Percentiles rank a stretch among this genome's conserved stretches.
phyloP scores from a whole-genome alignment of 2,888 invertebrate genomes.

The Apeira syringaria region DNA sequence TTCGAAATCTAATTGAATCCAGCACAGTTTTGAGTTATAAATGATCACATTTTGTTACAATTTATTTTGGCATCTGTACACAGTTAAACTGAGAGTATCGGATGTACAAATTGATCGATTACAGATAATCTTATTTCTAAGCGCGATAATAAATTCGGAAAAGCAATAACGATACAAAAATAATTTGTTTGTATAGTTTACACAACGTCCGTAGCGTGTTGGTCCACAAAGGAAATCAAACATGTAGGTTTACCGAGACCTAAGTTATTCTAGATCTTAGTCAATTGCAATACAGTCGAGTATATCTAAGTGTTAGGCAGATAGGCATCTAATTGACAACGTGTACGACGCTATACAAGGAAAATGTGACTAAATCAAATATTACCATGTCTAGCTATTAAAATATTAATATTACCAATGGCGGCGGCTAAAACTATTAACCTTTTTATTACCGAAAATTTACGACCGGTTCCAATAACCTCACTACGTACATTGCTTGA shows the following conservation, averaged over 20 bases:
- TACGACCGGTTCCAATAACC: too few species aligned
- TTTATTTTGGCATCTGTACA: constrained; percentile 48
- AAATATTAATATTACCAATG: too few species aligned
- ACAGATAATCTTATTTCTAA: constrained; percentile 43
- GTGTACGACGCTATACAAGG: too few species aligned
- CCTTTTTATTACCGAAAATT: too few species aligned
- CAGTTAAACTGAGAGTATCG: constrained; percentile 5
- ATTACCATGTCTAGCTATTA: too few species aligned
- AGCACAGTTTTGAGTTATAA: constrained; percentile 16
- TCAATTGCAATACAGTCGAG: constrained; percentile 15
- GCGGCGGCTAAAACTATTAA: too few species aligned
- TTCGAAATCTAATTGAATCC: constrained; percentile 3
- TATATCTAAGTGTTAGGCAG: constrained; percentile 4
- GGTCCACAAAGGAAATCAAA: constrained; percentile 47
- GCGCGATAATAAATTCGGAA: constrained; percentile 39
- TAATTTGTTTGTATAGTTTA: constrained; percentile 39
- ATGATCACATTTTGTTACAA: constrained; percentile 33
- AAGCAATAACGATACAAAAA: constrained; percentile 52
- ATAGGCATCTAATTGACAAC: constrained; percentile 11
- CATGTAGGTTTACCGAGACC: constrained; percentile 1
- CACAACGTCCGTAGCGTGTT: constrained; percentile 36
- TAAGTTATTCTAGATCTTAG: constrained; percentile 10
- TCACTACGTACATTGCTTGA: too few species aligned
- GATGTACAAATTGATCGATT: constrained; percentile 23
- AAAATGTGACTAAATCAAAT: too few species aligned